A percentile compares a stretch with the other conserved stretches of the same genome.
These are phyloP conservation scores for Oryctolagus cuniculus DNA, from an alignment of 2,113 vertebrate species.

Conservation along the genomic window DNA sequence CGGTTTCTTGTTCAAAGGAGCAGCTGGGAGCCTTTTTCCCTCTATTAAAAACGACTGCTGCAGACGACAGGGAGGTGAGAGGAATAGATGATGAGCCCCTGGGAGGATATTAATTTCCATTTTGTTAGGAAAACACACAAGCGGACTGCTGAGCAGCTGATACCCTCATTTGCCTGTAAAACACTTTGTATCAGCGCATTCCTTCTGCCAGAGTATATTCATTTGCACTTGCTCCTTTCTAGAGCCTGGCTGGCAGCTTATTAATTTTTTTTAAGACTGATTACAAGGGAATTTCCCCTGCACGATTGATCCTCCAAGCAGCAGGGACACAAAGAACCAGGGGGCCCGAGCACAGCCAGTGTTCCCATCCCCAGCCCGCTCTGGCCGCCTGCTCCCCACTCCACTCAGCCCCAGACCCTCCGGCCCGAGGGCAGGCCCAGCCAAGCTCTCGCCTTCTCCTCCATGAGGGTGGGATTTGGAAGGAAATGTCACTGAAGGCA, in stretches of 20 bases:
- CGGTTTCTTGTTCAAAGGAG: constrained; percentile 55
- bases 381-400: neutral
- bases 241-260: constrained; percentile 65
- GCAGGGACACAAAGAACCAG: neutral
- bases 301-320: constrained; percentile 30
- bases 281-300: constrained; percentile 25
- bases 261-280: constrained; percentile 55
- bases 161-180: constrained; percentile 63
- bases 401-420: neutral
- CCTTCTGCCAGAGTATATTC: constrained; percentile 50
- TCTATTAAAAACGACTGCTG: constrained; percentile 66
- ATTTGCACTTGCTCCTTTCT: constrained; percentile 74
- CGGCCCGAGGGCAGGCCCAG: neutral
- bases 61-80: constrained; percentile 26
- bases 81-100: constrained; percentile 67
- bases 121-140: constrained; percentile 71
- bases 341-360: neutral
- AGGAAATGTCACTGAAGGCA: neutral
- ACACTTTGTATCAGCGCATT: constrained; percentile 60
- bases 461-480: neutral
- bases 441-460: neutral
- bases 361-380: neutral
- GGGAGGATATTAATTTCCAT: constrained; percentile 80
- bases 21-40: constrained; percentile 69
- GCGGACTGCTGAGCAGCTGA: constrained; percentile 72